Evolutionary conservation across 1,140 invertebrate species (phyloP), one percentile per base, ranked within the genome.

Genomic region (Drosophila sucinea): DNA sequence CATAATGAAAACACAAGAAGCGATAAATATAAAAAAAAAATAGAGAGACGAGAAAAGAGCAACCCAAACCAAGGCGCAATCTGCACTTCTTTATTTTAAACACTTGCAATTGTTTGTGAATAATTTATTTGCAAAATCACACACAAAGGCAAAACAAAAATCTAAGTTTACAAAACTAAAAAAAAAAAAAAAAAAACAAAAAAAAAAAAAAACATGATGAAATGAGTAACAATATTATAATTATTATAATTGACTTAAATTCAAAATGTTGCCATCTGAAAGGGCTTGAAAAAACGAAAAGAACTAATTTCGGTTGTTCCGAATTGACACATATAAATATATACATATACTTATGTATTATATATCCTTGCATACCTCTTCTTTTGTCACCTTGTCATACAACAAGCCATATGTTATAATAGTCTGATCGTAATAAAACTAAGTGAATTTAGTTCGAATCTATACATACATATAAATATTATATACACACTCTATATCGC

Each of bases 1-100:
- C 57, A 67, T 67, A 57, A 74, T 74, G 73, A 60, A 61, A 74
- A 41, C 47, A 72, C 54, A 72, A 57, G 30, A 58, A 32, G 35
- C 35, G 35, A 51, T 27, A 60, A 33, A 47, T 2, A 64, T 33
- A 25, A 40, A 30, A 30, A 17, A 11, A 47, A n/a, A 44, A 17
- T 44, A 67, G 10, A 25, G 51, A 73, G 62, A 30, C 40, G 17
- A 41, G 40, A 60, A 29, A 29, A 17, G n/a, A 69, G 29, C 25
- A 41, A 4, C 23, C 30, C n/a, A 63, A 54, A 35, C 25, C 38
- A 33, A 72, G 65, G 51, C 27, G 23, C 23, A 51, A 51, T 27
- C 44, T 51, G 44, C 44, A 51, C 44, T 27, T 51, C 25, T 51
- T 51, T 51, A 51, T 51, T 51, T 51, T 51, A 10, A 51, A 51